phyloP scores from a whole-genome alignment of 2,888 invertebrate species.

The Mesochorus sp. region DNA sequence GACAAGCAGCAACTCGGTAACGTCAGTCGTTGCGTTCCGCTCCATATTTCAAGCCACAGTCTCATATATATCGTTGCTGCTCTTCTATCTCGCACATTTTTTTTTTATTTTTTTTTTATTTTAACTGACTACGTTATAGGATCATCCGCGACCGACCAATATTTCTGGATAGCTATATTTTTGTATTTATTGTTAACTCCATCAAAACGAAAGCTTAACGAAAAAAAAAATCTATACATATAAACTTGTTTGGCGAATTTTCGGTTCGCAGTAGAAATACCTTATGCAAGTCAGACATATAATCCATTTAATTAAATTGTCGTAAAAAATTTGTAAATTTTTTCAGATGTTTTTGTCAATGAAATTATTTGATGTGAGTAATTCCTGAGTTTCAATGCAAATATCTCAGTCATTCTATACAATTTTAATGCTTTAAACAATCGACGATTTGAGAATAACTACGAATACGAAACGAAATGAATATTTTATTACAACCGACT shows the following conservation, averaged over 20 bases:
- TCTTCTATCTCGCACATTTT: constrained; percentile 43
- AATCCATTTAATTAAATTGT: not conserved
- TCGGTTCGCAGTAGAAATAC: not conserved
- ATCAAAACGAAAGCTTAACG: not conserved
- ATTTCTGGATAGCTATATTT: constrained; percentile 19
- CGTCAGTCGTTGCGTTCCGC: constrained; percentile 73
- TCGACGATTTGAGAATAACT: too few species aligned
- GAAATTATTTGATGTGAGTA: too few species aligned
- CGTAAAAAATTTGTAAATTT: not conserved
- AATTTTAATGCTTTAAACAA: not conserved
- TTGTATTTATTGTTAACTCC: constrained; percentile 12
- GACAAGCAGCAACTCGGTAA: constrained; percentile 74
- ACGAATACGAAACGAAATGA: too few species aligned
- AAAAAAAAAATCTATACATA: not conserved
- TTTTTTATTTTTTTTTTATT: constrained; percentile 43
- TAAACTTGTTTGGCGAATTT: not conserved
- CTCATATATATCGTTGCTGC: constrained; percentile 57
- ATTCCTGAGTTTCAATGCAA: not conserved
- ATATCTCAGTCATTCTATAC: not conserved
- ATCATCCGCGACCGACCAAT: constrained; percentile 32
- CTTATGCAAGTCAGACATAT: not conserved
- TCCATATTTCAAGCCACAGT: constrained; percentile 72
- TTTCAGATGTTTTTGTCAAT: not conserved
- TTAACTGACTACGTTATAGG: constrained; percentile 15
- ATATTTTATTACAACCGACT: constrained; percentile 38